Evolutionary conservation across 2,113 vertebrate species (phyloP), one percentile per base, ranked within the genome.

Genomic region (Stigmatopora argus): DNA sequence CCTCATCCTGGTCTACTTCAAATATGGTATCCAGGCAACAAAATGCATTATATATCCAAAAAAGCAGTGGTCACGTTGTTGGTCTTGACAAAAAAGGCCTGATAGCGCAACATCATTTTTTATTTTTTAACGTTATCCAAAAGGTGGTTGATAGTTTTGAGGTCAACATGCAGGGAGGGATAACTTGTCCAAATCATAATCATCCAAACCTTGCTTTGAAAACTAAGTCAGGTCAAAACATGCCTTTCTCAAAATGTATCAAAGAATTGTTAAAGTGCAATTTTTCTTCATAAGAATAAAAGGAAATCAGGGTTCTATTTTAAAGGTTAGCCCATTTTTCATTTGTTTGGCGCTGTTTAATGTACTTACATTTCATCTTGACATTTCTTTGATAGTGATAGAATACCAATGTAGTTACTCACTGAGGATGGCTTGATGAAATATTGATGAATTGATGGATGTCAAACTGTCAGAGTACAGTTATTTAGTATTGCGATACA

Each of bases 371-470:
- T 44, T 60, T 44, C n/a, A 41, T 35, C 17, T 44, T 41, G 57
- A 19, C 57, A 60, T 60, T 60, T 60, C 35, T 60, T 41, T 41
- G 38, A 60, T 60, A 38, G 10, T 44, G 35, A n/a, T 15, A 44
- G 58, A 60, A 60, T 60, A 14, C 38, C 38, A 21, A 61, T 21
- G 58, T 61, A 61, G 44, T 61, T 44, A 60, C 38, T 60, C 58
- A 60, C 35, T 60, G 18, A 44, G 58, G 18, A 18, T 19, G 17
- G 38, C 18, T 56, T 44, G 38, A 61, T 61, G 38, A 21, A 61
- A 45, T 21, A 14, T 44, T 44, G 58, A 61, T 21, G 38, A 21
- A 61, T 61, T 45, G 38, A 45, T 45, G 11, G 38, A 13, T 12
- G 58, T 14, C 35, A 18, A 60, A 19, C 18, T 12, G n/a, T 60